phyloP scores from a whole-genome alignment of 2,113 vertebrate genomes.

The Pangasianodon hypophthalmus region DNA sequence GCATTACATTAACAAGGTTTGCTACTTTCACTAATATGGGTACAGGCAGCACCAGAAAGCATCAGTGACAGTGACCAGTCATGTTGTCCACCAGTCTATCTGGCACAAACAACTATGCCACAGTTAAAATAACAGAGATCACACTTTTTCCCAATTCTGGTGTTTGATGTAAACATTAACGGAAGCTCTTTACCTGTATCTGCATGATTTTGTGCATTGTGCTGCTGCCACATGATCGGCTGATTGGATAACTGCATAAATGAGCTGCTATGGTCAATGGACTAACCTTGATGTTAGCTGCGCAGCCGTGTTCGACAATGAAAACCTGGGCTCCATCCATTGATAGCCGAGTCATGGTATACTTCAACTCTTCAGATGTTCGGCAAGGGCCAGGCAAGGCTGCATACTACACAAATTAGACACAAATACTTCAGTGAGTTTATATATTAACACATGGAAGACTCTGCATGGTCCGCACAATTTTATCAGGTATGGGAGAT shows the following conservation, averaged over 20 bases:
- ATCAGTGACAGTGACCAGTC: too few species aligned
- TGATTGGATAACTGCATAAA: too few species aligned
- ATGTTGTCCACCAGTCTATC: too few species aligned
- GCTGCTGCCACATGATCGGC: too few species aligned
- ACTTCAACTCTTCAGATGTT: constrained; percentile 93
- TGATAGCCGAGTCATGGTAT: constrained; percentile 94
- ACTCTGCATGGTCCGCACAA: neutral
- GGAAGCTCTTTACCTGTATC: too few species aligned
- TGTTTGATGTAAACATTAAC: too few species aligned
- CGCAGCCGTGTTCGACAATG: constrained; percentile 93
- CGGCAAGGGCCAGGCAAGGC: constrained; percentile 88
- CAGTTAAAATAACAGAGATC: too few species aligned
- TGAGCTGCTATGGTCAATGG: neutral
- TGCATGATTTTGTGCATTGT: too few species aligned
- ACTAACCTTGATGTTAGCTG: constrained; percentile 87
- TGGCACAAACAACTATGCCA: too few species aligned
- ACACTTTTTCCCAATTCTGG: too few species aligned
- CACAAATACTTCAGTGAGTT: neutral
- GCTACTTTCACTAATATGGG: too few species aligned
- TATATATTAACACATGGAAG: neutral
- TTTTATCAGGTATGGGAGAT: neutral
- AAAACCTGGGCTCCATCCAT: constrained; percentile 93
- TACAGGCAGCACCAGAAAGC: too few species aligned
- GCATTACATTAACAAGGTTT: neutral
- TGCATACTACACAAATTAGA: constrained; percentile 71